Percentiles rank a stretch among this genome's conserved stretches.
Evolutionary conservation across 2,888 invertebrate species (phyloP).

Genomic region (Schizaphis graminum): DNA sequence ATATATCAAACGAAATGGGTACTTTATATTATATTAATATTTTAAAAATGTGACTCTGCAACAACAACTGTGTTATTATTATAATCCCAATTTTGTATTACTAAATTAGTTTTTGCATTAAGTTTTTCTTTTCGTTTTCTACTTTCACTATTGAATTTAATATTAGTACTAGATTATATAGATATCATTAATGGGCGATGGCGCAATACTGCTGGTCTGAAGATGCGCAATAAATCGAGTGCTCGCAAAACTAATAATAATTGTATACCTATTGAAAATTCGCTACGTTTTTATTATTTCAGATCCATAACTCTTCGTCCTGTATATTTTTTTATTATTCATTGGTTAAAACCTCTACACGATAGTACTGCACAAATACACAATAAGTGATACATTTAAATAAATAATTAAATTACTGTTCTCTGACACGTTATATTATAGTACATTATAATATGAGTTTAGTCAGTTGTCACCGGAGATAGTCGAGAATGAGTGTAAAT

Average conservation of each 20-base stretch:
- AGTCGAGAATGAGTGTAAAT: no score
- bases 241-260: background rate
- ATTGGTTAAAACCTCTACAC: background rate
- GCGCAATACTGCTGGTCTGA: background rate
- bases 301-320: background rate
- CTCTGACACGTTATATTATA: background rate
- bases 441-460: background rate
- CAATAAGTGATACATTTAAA: background rate
- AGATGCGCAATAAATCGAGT: background rate
- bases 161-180: background rate
- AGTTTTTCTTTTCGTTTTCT: constrained; percentile 4
- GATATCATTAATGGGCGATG: background rate
- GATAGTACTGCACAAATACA: no score
- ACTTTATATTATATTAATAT: background rate
- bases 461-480: background rate
- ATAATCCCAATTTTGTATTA: background rate
- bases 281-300: background rate
- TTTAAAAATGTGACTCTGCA: background rate
- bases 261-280: background rate
- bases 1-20: background rate
- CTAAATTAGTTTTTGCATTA: background rate
- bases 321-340: background rate
- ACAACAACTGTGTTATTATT: background rate
- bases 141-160: background rate
- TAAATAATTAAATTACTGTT: background rate